Conservation (phyloP, 2,888 invertebrate genomes). For the Micropterix aruncella region DNA sequence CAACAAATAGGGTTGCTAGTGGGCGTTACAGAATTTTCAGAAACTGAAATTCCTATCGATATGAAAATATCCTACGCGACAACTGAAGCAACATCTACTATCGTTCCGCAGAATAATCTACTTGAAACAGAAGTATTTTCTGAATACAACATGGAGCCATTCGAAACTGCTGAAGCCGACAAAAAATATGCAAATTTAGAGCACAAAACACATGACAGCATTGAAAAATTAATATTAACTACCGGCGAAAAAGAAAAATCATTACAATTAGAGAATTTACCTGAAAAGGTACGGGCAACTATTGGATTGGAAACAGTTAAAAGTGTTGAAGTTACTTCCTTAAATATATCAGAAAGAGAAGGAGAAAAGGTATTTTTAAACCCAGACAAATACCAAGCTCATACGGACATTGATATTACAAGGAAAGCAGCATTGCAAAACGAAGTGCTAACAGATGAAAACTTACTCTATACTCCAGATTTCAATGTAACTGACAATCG, state of each 20-base stretch:
- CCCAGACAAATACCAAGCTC: conserved; percentile 11
- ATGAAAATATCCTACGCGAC: too few species aligned
- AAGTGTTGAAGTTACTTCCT: conserved; percentile 39
- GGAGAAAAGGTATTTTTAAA: conserved; percentile 11
- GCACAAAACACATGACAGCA: conserved; percentile 13
- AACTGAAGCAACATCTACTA: conserved; percentile 13
- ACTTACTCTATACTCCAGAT: neutral
- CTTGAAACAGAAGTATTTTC: conserved; percentile 19
- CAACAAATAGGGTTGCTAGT: conserved; percentile 17
- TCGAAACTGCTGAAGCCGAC: neutral
- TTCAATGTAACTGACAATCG: neutral
- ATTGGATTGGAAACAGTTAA: conserved; percentile 23
- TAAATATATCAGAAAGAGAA: conserved; percentile 33
- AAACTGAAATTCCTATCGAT: too few species aligned
- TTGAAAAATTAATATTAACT: conserved; percentile 13
- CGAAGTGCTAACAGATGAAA: conserved; percentile 13
- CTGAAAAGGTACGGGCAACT: conserved; percentile 15
- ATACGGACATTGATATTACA: conserved; percentile 15
- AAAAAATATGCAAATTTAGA: conserved; percentile 3
- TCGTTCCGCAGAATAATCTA: conserved; percentile 8
- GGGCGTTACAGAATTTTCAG: conserved; percentile 16
- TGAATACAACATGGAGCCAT: conserved; percentile 11
- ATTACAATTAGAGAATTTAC: conserved; percentile 16
- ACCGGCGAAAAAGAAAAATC: conserved; percentile 11
- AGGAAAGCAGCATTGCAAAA: conserved; percentile 17